These are phyloP conservation scores for Cremastinae sp. DNA, from an alignment of 2,888 invertebrate genomes.

Conservation along the genomic window DNA sequence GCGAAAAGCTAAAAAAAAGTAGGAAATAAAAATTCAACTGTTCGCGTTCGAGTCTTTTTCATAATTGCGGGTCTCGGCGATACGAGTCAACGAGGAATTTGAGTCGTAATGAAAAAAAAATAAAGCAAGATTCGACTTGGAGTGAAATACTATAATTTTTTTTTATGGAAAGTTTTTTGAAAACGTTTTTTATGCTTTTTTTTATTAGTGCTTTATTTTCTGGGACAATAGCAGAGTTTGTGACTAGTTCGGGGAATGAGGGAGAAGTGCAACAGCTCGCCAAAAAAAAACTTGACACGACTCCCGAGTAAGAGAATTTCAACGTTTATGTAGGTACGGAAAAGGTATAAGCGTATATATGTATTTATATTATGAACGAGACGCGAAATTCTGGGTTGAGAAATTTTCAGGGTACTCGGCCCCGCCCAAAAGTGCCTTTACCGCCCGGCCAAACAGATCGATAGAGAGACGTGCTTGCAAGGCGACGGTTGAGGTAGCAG, in stretches of 20 bases:
- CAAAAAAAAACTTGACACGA: background rate
- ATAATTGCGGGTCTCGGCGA: no score
- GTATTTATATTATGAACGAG: background rate
- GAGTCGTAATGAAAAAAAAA: no score
- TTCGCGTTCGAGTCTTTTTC: no score
- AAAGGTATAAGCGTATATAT: background rate
- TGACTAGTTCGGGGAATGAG: background rate
- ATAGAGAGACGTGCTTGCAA: slow-evolving; percentile 63
- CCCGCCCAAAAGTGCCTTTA: slow-evolving; percentile 68
- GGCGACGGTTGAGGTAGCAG: slow-evolving; percentile 42
- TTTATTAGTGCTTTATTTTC: no score
- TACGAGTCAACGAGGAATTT: no score
- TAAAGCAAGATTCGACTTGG: no score
- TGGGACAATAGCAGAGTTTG: background rate
- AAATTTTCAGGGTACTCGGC: slow-evolving; percentile 51
- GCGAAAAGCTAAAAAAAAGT: background rate
- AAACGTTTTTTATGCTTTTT: no score
- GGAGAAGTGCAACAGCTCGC: background rate
- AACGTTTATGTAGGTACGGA: background rate
- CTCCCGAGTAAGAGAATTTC: background rate
- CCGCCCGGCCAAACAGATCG: slow-evolving; percentile 68
- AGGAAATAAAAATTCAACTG: no score
- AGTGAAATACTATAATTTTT: no score
- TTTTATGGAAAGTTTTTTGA: no score
- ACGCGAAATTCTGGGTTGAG: slow-evolving; percentile 19